Percentiles rank a stretch among this genome's conserved stretches.
These are phyloP conservation scores for Cephus nigrinus DNA, from an alignment of 2,888 invertebrate species.

Conservation along the genomic window DNA sequence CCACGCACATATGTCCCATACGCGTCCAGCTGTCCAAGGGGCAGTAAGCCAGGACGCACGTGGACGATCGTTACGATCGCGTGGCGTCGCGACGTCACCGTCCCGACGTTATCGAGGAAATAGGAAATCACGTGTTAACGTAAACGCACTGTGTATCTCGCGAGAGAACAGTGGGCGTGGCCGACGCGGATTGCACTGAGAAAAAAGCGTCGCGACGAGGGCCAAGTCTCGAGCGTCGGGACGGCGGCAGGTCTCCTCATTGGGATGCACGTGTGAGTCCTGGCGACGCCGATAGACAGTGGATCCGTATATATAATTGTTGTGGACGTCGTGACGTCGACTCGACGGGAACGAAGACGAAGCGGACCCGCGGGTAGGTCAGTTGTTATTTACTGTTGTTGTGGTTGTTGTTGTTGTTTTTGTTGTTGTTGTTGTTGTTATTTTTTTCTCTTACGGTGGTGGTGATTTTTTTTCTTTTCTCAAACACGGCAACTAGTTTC, in stretches of 20 bases:
- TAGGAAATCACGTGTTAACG: not conserved
- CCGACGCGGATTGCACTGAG: not conserved
- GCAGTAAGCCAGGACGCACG: not conserved
- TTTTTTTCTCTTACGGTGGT: not conserved
- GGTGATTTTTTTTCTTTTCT: conserved; percentile 26
- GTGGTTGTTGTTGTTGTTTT: not conserved
- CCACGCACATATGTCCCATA: not conserved
- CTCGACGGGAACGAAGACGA: conserved; percentile 54
- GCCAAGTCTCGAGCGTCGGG: conserved; percentile 12
- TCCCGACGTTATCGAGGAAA: not conserved
- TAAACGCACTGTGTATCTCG: not conserved
- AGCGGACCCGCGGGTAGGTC: conserved; percentile 67
- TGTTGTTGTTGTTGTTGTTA: too few species aligned
- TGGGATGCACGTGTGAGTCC: not conserved
- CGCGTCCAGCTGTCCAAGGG: not conserved
- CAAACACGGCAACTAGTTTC: conserved; percentile 47
- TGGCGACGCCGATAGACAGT: not conserved
- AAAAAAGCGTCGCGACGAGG: not conserved
- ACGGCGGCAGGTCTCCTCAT: conserved; percentile 16
- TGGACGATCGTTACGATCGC: not conserved
- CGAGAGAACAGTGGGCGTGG: not conserved
- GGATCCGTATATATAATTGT: not conserved
- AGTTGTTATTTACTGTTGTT: conserved; percentile 31
- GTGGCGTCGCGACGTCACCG: not conserved
- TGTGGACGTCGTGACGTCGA: conserved; percentile 22